These are phyloP conservation scores for Pemphigus obesinymphae DNA, from an alignment of 1,140 invertebrate species.

Conservation along the genomic window DNA sequence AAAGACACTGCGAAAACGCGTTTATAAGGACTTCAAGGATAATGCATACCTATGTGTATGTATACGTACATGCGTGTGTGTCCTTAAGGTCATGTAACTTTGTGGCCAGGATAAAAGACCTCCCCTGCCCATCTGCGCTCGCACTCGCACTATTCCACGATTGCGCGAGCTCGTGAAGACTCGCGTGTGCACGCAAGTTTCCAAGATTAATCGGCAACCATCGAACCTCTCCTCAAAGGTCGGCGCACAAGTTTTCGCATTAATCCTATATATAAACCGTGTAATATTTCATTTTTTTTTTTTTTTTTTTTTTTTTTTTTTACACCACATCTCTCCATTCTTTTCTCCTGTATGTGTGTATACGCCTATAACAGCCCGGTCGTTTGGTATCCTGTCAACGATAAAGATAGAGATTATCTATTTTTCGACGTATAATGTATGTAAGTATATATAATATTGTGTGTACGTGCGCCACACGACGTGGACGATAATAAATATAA, in stretches of 20 bases:
- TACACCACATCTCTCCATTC: no score
- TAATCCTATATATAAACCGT: background rate
- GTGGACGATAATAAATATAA: no score
- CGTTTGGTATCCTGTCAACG: no score
- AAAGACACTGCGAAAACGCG: background rate
- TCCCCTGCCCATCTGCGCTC: background rate
- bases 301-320: background rate
- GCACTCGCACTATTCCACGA: background rate
- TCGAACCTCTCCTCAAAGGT: conserved; percentile 23
- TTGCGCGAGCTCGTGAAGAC: background rate
- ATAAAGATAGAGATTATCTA: no score
- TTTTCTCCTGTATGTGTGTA: no score
- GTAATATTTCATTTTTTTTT: conserved; percentile 23
- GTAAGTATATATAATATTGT: no score
- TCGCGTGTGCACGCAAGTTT: background rate
- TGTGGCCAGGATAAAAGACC: background rate
- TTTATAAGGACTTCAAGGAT: background rate
- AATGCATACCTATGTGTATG: no score
- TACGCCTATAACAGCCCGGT: no score
- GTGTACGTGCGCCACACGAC: no score
- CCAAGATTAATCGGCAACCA: conserved; percentile 24
- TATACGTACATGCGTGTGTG: background rate
- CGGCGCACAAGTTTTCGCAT: conserved; percentile 15
- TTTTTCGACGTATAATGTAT: no score
- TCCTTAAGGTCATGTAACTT: background rate